Base-by-base conservation (phyloP, 2,888 invertebrate genomes). In the Coecobrya sp. region DNA sequence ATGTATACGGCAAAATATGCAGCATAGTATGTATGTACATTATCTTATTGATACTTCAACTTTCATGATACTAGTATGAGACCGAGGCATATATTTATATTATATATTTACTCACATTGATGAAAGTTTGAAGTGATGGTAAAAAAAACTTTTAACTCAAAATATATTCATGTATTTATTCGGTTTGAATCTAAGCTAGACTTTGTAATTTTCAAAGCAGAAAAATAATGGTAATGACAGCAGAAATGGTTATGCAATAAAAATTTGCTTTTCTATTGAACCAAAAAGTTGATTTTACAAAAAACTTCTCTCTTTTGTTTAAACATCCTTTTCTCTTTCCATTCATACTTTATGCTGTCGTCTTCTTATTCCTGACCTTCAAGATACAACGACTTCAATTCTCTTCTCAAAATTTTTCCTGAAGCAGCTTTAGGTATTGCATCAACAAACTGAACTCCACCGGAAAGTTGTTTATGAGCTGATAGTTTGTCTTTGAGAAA, bases 351-450 rank as follows among this genome's bases (percentile, higher is more conserved):
- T 36, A 13, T 73, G n/a, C 7, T 19, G n/a, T 27, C 3, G 45
- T 49, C 65, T 45, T 55, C n/a, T 16, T 79, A 27, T 7, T 11
- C 0, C 19, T 91, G 92, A 49, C 86, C 73, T 76, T 89, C 89
- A 70, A 91, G 59, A 84, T 90, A 94, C 25, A 59, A 19, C 52
- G 70, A 93, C 87, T 94, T 95, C 16, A 97, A 96, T 96, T 97
- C 97, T 93, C 97, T 97, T 94, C 98, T 96, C 95, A 98, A 95
- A 79, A 98, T 97, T 96, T 98, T 98, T 5, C 98, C 98, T 1
- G 97, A 97, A 0, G 97, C 97, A 94, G 97, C 97, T 95, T 98
- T 97, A 0, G 98, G 98, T 94, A 98, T 97, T 0, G 92, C 86
- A 0, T 97, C 96, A 25, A 98, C 96, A 95, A 98, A 97, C 70